A percentile compares a stretch with the other conserved stretches of the same genome.
Conservation (phyloP, 2,888 invertebrate genomes). For the Amphipyra berbera region DNA sequence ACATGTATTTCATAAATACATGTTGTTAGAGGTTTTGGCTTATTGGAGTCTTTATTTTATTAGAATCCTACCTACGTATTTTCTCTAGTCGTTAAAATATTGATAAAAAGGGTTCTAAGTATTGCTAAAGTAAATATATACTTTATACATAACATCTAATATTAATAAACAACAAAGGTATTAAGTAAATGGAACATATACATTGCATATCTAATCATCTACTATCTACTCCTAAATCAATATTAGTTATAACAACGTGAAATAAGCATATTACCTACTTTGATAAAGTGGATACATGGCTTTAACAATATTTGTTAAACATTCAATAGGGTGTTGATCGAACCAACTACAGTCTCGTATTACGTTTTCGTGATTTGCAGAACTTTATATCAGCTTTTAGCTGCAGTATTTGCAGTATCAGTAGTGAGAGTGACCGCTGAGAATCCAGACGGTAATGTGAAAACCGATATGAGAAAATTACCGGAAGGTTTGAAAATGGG, state of each 20-base stretch:
- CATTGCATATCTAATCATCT: not conserved
- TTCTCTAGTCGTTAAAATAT: too few relatives aligned
- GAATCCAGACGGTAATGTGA: not conserved
- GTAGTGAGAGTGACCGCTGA: not conserved
- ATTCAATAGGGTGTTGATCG: not conserved
- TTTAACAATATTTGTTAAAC: not conserved
- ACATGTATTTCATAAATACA: too few relatives aligned
- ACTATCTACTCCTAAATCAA: not conserved
- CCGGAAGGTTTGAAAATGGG: slow-evolving; percentile 70
- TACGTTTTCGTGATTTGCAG: slow-evolving; percentile 9
- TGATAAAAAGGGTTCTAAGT: too few relatives aligned
- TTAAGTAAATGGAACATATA: too few relatives aligned
- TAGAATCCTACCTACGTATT: too few relatives aligned
- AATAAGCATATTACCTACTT: not conserved
- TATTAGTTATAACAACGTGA: not conserved
- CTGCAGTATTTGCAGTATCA: slow-evolving; percentile 9
- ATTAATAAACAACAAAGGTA: too few relatives aligned
- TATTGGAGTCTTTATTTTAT: too few relatives aligned
- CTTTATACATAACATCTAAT: too few relatives aligned
- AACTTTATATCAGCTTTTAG: not conserved
- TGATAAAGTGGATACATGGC: not conserved
- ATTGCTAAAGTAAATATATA: too few relatives aligned
- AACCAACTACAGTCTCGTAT: not conserved
- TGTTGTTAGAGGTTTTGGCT: too few relatives aligned
- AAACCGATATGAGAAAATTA: slow-evolving; percentile 64